These are phyloP conservation scores for Spinibarbus caldwelli DNA, from an alignment of 2,797 vertebrate genomes.

Conservation along the genomic window DNA sequence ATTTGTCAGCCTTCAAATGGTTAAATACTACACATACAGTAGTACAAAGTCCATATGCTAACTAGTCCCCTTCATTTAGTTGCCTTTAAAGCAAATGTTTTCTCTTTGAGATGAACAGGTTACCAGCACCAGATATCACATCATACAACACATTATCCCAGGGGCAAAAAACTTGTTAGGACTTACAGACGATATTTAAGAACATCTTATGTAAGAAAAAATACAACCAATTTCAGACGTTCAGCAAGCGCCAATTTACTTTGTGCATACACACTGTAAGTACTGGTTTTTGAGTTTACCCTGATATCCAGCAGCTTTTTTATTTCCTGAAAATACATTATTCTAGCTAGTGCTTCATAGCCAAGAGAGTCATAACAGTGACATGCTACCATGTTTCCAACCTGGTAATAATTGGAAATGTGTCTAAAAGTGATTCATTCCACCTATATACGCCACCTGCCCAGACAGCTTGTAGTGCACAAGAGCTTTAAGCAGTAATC, in stretches of 20 bases:
- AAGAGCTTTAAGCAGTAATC: background rate
- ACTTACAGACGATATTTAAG: conserved; percentile 16
- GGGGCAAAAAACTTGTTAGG: background rate
- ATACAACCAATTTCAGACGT: conserved; percentile 5
- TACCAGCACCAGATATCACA: conserved; percentile 44
- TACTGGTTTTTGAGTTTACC: conserved; percentile 47
- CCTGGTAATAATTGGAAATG: conserved; percentile 1
- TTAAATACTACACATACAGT: conserved; percentile 10
- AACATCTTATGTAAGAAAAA: conserved; percentile 6
- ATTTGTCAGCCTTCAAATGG: background rate
- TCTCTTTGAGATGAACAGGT: conserved; percentile 28
- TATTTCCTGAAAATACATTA: conserved; percentile 19
- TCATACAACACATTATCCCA: conserved; percentile 10
- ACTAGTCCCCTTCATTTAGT: conserved; percentile 13
- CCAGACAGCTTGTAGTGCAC: background rate
- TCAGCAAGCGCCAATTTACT: conserved; percentile 17
- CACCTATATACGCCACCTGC: background rate
- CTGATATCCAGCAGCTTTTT: conserved; percentile 39
- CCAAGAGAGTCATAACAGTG: conserved; percentile 25
- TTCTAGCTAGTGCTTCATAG: conserved; percentile 17
- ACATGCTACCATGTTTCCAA: conserved; percentile 21
- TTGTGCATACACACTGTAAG: conserved; percentile 1
- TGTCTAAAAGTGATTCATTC: conserved; percentile 2
- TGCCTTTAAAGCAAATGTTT: background rate
- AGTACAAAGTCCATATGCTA: background rate